phyloP scores from a whole-genome alignment of 30 jellyfish, hydroid and myxozoan genomes.

The Sanderia malayensis region DNA sequence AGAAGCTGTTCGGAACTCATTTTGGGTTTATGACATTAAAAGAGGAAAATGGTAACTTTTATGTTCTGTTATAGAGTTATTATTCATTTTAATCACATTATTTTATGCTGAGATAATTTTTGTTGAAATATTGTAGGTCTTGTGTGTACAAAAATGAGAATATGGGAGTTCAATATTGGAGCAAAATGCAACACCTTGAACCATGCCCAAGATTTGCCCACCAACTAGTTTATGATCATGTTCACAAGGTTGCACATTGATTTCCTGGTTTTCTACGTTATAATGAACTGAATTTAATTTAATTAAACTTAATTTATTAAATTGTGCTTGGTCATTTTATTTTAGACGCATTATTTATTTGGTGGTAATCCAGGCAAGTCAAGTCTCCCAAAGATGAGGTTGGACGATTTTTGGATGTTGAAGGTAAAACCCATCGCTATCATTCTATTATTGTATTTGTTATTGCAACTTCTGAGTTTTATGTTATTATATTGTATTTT shows the following conservation, averaged over 20 bases:
- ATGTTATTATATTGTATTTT: no score
- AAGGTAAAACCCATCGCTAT: conserved; percentile 58
- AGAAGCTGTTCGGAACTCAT: conserved; percentile 76
- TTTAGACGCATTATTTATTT: conserved; percentile 75
- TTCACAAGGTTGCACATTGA: conserved; percentile 57
- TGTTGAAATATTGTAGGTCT: conserved; percentile 47
- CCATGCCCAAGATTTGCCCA: conserved; percentile 97
- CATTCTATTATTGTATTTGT: not conserved
- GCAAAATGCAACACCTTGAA: conserved; percentile 63
- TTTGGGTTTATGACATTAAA: conserved; percentile 75
- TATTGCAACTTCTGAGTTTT: no score
- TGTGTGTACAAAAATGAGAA: conserved; percentile 85
- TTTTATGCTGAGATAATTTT: not conserved
- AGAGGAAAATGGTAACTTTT: conserved; percentile 67
- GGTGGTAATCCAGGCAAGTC: conserved; percentile 98
- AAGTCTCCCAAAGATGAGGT: conserved; percentile 66
- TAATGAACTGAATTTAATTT: no score
- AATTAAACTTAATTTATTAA: no score
- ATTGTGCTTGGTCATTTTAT: no score
- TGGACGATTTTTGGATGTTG: conserved; percentile 90
- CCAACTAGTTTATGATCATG: conserved; percentile 89
- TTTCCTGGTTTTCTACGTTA: no score
- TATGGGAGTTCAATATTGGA: conserved; percentile 71
- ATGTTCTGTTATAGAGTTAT: not conserved
- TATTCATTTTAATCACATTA: not conserved